Evolutionary conservation across 1,140 invertebrate genomes (phyloP).

Genomic region (Caenorhabditis remanei): DNA sequence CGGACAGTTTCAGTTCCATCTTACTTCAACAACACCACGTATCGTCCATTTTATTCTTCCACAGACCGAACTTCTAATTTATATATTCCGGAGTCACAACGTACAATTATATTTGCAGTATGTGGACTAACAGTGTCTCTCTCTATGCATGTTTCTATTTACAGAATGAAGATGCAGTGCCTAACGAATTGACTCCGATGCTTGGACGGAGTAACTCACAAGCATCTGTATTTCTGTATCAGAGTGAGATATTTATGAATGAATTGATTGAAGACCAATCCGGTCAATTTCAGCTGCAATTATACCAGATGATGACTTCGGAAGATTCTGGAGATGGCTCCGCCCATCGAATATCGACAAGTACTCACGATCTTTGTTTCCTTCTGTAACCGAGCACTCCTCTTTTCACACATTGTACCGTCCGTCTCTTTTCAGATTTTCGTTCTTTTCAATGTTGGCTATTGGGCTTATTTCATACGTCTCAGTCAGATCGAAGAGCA

Average conservation of each 20-base stretch:
- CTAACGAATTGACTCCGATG: constrained; percentile 47
- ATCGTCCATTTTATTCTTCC: constrained; percentile 69
- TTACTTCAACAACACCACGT: constrained; percentile 62
- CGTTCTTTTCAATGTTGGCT: constrained; percentile 96
- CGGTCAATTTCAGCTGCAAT: constrained; percentile 11
- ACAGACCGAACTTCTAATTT: constrained; percentile 63
- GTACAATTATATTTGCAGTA: constrained; percentile 42
- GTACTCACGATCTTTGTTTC: constrained; percentile 90
- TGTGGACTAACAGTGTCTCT: not conserved
- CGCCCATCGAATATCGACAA: constrained; percentile 85
- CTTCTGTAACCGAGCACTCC: constrained; percentile 82
- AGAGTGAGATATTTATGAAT: constrained; percentile 12
- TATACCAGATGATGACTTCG: constrained; percentile 28
- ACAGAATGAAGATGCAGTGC: constrained; percentile 49
- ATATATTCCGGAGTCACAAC: constrained; percentile 59
- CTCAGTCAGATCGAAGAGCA: constrained; percentile 82
- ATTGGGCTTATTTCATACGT: constrained; percentile 96
- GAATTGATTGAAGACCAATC: not conserved
- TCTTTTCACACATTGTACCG: not conserved
- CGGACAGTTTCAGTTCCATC: constrained; percentile 52
- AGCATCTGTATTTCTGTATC: constrained; percentile 48
- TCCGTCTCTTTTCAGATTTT: constrained; percentile 80
- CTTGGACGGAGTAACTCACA: constrained; percentile 37
- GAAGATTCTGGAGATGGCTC: constrained; percentile 45
- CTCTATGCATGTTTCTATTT: constrained; percentile 14